Base-by-base conservation (phyloP, 1,140 invertebrate species). In the Tigriopus japonicus region DNA sequence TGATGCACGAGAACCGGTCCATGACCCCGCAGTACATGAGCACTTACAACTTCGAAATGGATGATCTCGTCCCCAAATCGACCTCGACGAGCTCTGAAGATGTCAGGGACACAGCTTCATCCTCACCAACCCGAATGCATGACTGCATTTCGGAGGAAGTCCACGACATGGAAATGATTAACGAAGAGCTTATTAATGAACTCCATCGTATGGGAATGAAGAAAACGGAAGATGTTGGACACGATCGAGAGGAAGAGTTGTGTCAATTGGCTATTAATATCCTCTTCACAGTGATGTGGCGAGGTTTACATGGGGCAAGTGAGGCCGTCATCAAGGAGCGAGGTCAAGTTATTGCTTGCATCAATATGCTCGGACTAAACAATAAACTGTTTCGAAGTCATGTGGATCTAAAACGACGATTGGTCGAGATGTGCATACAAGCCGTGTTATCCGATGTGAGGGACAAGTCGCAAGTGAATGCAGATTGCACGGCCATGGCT, bases 381-480 rank as follows among this genome's bases (percentile, higher is more conserved):
- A 79, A 80, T 67, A 73, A 75, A 60, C 66, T 81, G n/a, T 73
- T 78, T 21, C 72, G 73, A 45, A 77, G 77, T 13, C 74, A 77
- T 66, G 69, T 77, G 19, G 69, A 77, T 59, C 63, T 81, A 52
- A 78, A 79, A 63, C 64, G 80, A 56, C 71, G 74, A n/a, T 71
- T 81, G 28, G 60, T 81, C 14, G 80, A 81, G 68, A 76, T 80
- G 73, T 74, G 76, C 19, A 71, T 81, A 5, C 75, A 80, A 64
- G 76, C 77, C 0, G 75, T 76, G 42, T 69, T 78, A 1, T 70
- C 72, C 41, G 79, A 81, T 65, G 71, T 80, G 6, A 73, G 74
- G 53, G 76, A 79, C 49, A 66, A 73, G 58, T 74, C 72, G 17
- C 68, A 72, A 62, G 67, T 67, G 10, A 64, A 67, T 35, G 62